A percentile compares a stretch with the other conserved stretches of the same genome.
phyloP scores from a whole-genome alignment of 2,797 vertebrate species.

The Sebastes iracundus region DNA sequence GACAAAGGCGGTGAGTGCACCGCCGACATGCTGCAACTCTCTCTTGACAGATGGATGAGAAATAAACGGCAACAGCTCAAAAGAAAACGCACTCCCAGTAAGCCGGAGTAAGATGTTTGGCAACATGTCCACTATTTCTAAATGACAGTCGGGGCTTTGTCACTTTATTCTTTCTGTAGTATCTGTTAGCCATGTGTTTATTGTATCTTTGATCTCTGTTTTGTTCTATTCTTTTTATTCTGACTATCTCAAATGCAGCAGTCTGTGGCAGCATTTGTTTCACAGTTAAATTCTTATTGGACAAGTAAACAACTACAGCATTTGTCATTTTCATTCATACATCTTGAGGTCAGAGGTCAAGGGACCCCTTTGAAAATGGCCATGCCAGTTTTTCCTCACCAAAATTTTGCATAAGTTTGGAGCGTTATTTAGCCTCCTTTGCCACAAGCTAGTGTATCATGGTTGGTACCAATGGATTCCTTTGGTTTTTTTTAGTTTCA shows the following conservation, averaged over 20 bases:
- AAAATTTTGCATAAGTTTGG: too few relatives aligned
- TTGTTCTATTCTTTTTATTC: neutral
- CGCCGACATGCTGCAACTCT: conserved; percentile 68
- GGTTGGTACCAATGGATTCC: too few relatives aligned
- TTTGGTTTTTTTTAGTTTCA: too few relatives aligned
- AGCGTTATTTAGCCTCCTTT: too few relatives aligned
- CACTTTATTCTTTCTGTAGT: conserved; percentile 49
- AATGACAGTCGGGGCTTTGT: conserved; percentile 55
- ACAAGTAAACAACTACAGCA: conserved; percentile 8
- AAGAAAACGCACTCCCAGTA: conserved; percentile 62
- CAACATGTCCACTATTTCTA: conserved; percentile 67
- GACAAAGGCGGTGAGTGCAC: conserved; percentile 75
- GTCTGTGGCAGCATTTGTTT: conserved; percentile 26
- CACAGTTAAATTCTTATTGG: conserved; percentile 11
- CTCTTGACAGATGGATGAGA: conserved; percentile 77
- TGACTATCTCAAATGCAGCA: neutral
- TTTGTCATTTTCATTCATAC: neutral
- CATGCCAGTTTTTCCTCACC: too few relatives aligned
- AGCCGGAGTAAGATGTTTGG: conserved; percentile 63
- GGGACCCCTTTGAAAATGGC: too few relatives aligned
- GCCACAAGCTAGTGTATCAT: too few relatives aligned
- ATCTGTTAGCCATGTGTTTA: conserved; percentile 50
- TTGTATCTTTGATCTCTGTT: conserved; percentile 32
- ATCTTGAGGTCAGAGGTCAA: too few relatives aligned
- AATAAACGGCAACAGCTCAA: conserved; percentile 71